Conservation (phyloP, 2,888 invertebrate species). For the Chirona hameri region DNA sequence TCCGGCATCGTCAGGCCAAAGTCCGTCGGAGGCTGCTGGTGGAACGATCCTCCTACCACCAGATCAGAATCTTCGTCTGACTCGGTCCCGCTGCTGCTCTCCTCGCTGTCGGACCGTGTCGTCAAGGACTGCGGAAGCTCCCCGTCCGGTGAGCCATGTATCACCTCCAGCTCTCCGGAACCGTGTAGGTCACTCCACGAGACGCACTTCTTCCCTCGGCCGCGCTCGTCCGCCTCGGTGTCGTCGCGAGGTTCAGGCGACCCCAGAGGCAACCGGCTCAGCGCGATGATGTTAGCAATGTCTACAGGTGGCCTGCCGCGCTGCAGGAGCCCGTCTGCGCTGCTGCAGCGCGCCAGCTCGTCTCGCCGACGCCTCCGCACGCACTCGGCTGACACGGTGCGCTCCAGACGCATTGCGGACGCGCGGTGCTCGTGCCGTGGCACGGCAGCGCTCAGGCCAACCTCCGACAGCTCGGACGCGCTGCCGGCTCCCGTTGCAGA, state of each 20-base stretch:
- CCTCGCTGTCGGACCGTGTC: not conserved
- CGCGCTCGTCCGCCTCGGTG: not conserved
- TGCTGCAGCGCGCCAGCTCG: not conserved
- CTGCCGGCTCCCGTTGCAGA: not conserved
- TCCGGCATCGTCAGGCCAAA: not conserved
- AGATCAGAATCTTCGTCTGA: not conserved
- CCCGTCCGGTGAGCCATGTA: not conserved
- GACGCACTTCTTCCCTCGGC: not conserved
- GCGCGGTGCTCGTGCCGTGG: not conserved
- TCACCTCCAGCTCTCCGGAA: not conserved
- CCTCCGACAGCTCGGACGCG: not conserved
- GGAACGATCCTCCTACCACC: not conserved
- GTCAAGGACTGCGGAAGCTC: not conserved
- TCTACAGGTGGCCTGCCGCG: not conserved
- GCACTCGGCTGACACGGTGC: not conserved
- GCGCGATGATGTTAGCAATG: not conserved
- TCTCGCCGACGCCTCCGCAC: not conserved
- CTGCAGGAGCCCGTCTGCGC: not conserved
- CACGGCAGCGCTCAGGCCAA: conserved; percentile 3
- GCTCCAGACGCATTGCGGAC: not conserved
- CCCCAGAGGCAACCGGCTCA: not conserved
- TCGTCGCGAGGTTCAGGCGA: not conserved
- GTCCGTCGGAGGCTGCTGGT: not conserved
- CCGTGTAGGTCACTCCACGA: conserved; percentile 14
- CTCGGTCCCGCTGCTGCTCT: not conserved